These are phyloP conservation scores for Hycleus cichorii DNA, from an alignment of 1,140 invertebrate genomes.

Conservation along the genomic window DNA sequence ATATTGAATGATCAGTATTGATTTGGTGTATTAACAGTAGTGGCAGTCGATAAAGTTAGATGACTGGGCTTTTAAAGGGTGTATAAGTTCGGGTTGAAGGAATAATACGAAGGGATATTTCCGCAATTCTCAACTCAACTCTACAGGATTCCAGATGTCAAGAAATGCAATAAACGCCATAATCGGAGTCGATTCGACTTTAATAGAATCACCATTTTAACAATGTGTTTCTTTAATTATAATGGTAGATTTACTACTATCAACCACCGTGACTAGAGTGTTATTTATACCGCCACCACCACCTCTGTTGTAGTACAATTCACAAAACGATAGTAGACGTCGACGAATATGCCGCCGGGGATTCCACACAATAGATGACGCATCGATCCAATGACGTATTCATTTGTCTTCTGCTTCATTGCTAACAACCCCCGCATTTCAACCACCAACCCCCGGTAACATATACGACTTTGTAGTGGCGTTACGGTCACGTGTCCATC, in stretches of 20 bases:
- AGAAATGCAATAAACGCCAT: constrained; percentile 13
- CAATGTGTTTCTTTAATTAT: no score
- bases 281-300: neutral
- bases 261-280: no score
- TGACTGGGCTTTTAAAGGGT: no score
- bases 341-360: constrained; percentile 22
- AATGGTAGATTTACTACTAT: neutral
- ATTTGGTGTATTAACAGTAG: neutral
- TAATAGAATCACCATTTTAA: neutral
- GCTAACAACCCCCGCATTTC: constrained; percentile 3
- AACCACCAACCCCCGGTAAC: constrained; percentile 2
- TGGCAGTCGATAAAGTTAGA: no score
- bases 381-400: constrained; percentile 32
- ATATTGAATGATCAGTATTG: constrained; percentile 11
- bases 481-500: no score
- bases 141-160: constrained; percentile 10
- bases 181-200: constrained; percentile 4
- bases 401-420: constrained; percentile 29
- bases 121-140: constrained; percentile 7
- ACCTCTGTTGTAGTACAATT: neutral
- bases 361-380: constrained; percentile 28
- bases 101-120: constrained; percentile 8
- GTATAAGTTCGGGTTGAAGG: neutral
- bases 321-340: constrained; percentile 9
- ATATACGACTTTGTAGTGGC: neutral